Base-by-base conservation (phyloP, 2,888 invertebrate genomes). In the Agrypnus murinus region DNA sequence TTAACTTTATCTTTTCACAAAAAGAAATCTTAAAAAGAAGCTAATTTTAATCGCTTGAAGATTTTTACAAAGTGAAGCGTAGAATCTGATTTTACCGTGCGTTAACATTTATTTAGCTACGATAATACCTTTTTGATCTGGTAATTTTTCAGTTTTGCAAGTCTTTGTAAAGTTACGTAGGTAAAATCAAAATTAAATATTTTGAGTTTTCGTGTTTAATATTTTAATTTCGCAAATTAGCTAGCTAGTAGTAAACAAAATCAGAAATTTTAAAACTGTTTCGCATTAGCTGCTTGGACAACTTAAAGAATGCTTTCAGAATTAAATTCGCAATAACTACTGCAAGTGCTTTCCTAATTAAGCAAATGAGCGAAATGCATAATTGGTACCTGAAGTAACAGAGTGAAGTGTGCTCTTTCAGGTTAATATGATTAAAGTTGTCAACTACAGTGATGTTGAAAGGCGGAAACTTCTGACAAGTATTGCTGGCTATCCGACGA, bases 381-480 rank as follows among this genome's bases (percentile, higher is more conserved):
- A 62, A 62, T 62, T 62, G 62, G 62, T 62, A 48, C 62, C 48
- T 62, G 14, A 48, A 60, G 46, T 60, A 60, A 60, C 53, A 53
- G 53, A 25, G 10, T 46, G 60, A 43, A 55, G 50, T 34, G 57
- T 31, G 36, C 65, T 57, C 46, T 58, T 57, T 48, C 59, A 53
- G 32, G 31, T 25, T 68, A 67, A 71, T 67, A 36, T 58, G 68
- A 72, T 72, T 69, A 69, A 59, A 65, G 65, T 65, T 57, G 63
- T 71, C 67, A 71, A 62, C 68, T 43, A 55, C 36, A 12, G 32
- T 58, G 34, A 17, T 15, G 25, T 25, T 25, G 25, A 34, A 43
- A 32, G 19, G 48, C 31, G 45, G 17, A 62, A 67, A 60, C 25
- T 55, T 43, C 55, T 55, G 63, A 69, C 55, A 53, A 46, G 68